A percentile compares a stretch with the other conserved stretches of the same genome.
phyloP scores from a whole-genome alignment of 2,888 invertebrate species.

The Lithophane leautieri region DNA sequence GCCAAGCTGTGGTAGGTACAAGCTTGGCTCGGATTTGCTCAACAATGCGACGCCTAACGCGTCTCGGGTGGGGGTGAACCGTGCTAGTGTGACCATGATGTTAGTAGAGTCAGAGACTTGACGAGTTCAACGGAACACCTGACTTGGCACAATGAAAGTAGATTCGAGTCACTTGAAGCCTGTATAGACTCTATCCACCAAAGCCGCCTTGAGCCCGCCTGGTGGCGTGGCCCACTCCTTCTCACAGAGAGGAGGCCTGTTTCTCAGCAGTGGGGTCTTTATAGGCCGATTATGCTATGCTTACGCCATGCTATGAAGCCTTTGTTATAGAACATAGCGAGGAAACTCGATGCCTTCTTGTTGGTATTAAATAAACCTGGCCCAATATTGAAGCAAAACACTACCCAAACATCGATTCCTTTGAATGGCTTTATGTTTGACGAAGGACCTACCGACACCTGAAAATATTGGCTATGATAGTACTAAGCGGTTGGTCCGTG shows the following conservation, averaged over 20 bases:
- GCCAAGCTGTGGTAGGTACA: conserved; percentile 70
- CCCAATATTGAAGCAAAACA: background rate
- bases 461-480: background rate
- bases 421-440: background rate
- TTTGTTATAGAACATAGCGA: background rate
- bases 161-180: too few relatives aligned
- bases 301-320: too few relatives aligned
- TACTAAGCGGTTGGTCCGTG: too few relatives aligned
- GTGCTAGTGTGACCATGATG: conserved; percentile 26
- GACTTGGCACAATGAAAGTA: background rate
- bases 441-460: background rate
- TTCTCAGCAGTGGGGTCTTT: background rate
- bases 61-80: conserved; percentile 65
- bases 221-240: too few relatives aligned
- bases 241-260: too few relatives aligned
- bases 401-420: background rate
- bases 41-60: conserved; percentile 77
- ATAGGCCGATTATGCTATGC: too few relatives aligned
- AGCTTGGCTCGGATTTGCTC: conserved; percentile 81
- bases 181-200: too few relatives aligned
- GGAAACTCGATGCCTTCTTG: background rate
- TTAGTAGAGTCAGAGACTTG: background rate
- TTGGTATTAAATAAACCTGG: background rate
- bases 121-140: background rate
- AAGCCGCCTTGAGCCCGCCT: too few relatives aligned